Evolutionary conservation across 2,113 vertebrate genomes (phyloP), one percentile per base, ranked within the genome.

Genomic region (Leptobrachium leishanense): DNA sequence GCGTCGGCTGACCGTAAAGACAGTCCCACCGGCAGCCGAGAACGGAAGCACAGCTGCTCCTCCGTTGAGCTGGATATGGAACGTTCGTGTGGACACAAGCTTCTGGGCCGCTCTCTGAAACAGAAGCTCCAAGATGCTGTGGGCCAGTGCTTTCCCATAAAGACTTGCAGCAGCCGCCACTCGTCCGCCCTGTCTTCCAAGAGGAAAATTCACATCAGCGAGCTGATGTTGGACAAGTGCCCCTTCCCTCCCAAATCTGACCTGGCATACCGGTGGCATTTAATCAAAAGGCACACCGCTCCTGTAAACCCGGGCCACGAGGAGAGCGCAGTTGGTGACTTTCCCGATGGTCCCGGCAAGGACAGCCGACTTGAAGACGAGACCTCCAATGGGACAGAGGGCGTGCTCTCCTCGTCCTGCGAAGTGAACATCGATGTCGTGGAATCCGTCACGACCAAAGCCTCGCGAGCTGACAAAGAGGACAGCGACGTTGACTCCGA

Each of bases 41-140:
- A 98, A 83, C 93, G 95, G 76, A 96, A 94, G 77, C 95, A 94
- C 57, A 97, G 96, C 90, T 97, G 95, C 85, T 90, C 91, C 0
- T 88, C 91, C 2, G 85, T 94, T 0, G 95, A 96, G 7, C 82
- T 90, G 64, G 96, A 97, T 67, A 79, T 94, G 0, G 97, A 97
- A 68, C 88, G 67, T 0, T 93, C 92, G 0, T 92, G 93, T 0
- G 95, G 95, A 13, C 93, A 95, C 79, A 94, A 96, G 83, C 85
- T 97, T 85, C 87, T 95, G 6, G 94, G 95, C 0, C 92, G 96
- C 0, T 97, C 97, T 39, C 91, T 99, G 46, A 91, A 96, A 66
- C 97, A 99, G 89, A 98, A 97, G 86, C 92, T 99, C 65, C 97
- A 98, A 83, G 97, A 99, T 63, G 96, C 97, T 0, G 90, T 99